Evolutionary conservation across 2,888 invertebrate species (phyloP).

Genomic region (Hirtodrosophila alboralis): DNA sequence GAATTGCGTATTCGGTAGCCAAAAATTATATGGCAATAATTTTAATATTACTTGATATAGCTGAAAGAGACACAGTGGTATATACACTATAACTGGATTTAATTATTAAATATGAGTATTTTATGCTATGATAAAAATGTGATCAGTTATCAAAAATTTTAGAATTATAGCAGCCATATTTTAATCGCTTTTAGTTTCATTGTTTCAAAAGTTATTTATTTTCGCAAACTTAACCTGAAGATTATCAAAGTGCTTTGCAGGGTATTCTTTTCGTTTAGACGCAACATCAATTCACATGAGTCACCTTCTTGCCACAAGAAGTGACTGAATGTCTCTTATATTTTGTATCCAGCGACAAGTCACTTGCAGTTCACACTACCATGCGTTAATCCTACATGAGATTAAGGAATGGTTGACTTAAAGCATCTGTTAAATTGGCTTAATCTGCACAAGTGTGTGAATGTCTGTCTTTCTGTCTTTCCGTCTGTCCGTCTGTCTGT

Average conservation of each 20-base stretch:
- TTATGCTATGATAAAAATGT: too few species aligned
- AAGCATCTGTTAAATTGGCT: slow-evolving; percentile 81
- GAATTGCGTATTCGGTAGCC: slow-evolving; percentile 55
- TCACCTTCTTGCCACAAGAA: slow-evolving; percentile 24
- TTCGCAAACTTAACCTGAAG: too few species aligned
- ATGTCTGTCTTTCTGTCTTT: slow-evolving; percentile 20
- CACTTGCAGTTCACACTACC: slow-evolving; percentile 57
- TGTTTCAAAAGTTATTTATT: too few species aligned
- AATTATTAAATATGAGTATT: neutral
- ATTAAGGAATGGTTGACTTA: slow-evolving; percentile 74
- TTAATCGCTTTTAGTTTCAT: too few species aligned
- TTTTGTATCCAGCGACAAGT: slow-evolving; percentile 20
- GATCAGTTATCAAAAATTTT: too few species aligned
- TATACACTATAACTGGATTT: neutral
- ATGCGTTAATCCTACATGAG: slow-evolving; percentile 68
- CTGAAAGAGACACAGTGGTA: neutral
- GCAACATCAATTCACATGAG: slow-evolving; percentile 13
- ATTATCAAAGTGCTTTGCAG: too few species aligned
- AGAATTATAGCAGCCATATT: too few species aligned
- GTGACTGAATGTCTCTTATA: slow-evolving; percentile 11
- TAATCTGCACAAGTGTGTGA: slow-evolving; percentile 67
- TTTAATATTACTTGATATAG: neutral
- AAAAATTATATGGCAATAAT: slow-evolving; percentile 17
- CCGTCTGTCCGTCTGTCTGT: slow-evolving; percentile 31
- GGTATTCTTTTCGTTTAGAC: slow-evolving; percentile 22